These are phyloP conservation scores for Trichonephila clavata DNA, from an alignment of 1,140 invertebrate genomes.

Conservation along the genomic window DNA sequence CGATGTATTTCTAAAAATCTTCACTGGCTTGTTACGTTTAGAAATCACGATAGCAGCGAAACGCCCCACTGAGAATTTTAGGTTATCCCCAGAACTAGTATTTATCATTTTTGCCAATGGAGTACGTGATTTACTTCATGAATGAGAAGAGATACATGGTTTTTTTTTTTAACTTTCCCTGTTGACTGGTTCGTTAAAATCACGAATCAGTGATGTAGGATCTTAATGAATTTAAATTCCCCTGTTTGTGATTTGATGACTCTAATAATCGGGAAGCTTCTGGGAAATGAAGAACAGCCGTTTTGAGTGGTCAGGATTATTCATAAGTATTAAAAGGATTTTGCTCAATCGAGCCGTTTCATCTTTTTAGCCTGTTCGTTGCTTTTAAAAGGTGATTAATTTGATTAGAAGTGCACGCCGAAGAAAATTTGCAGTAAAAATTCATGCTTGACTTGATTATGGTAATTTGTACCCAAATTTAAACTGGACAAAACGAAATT, in stretches of 20 bases:
- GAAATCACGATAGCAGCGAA: conserved; percentile 69
- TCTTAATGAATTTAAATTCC: conserved; percentile 75
- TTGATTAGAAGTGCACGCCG: not conserved
- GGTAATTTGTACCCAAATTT: not conserved
- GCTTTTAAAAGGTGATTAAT: conserved; percentile 68
- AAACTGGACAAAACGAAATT: not conserved
- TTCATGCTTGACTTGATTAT: not conserved
- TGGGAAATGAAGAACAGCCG: not conserved
- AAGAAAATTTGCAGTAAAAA: not conserved
- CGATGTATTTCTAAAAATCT: conserved; percentile 71
- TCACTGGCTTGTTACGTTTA: conserved; percentile 71
- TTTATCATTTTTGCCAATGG: conserved; percentile 69
- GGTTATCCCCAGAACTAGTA: conserved; percentile 70
- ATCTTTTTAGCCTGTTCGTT: not conserved
- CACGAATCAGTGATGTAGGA: conserved; percentile 26
- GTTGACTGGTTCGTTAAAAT: conserved; percentile 67
- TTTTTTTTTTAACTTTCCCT: conserved; percentile 3
- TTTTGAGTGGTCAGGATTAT: conserved; percentile 8
- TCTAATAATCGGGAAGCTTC: conserved; percentile 48
- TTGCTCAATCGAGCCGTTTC: not conserved
- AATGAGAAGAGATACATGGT: conserved; percentile 3
- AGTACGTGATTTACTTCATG: conserved; percentile 71
- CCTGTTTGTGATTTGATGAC: conserved; percentile 71
- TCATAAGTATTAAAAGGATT: conserved; percentile 46
- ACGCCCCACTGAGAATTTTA: conserved; percentile 74